A percentile compares a stretch with the other conserved stretches of the same genome.
phyloP scores from a whole-genome alignment of 2,888 invertebrate genomes.

The Tenthredo scrophulariae region DNA sequence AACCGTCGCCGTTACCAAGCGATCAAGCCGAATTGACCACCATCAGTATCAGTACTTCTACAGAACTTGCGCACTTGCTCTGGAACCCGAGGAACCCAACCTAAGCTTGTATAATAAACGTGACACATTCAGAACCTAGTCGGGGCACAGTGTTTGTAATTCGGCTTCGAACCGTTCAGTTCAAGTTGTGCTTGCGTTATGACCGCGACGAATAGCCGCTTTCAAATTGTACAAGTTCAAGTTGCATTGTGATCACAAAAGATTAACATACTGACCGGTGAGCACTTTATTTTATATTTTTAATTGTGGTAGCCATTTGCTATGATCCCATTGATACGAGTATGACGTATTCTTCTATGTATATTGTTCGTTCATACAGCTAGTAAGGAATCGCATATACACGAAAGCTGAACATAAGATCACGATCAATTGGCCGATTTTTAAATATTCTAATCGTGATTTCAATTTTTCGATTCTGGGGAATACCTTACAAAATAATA shows the following conservation, averaged over 20 bases:
- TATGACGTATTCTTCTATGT: not conserved
- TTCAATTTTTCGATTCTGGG: not conserved
- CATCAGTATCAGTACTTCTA: slow-evolving; percentile 4
- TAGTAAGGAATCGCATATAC: not conserved
- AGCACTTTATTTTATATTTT: not conserved
- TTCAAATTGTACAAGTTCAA: not conserved
- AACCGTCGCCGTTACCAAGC: not conserved
- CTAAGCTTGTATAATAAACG: slow-evolving; percentile 30
- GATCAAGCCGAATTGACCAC: not conserved
- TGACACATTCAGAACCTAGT: slow-evolving; percentile 6
- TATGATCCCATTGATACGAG: not conserved
- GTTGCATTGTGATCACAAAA: not conserved
- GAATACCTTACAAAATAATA: not conserved
- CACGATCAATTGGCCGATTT: not conserved
- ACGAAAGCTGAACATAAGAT: not conserved
- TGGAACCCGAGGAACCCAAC: slow-evolving; percentile 13
- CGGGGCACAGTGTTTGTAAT: not conserved
- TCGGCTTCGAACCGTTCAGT: slow-evolving; percentile 7
- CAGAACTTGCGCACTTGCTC: slow-evolving; percentile 47
- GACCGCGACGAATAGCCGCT: not conserved
- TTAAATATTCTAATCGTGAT: not conserved
- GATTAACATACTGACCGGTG: not conserved
- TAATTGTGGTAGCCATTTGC: not conserved
- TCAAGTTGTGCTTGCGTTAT: not conserved
- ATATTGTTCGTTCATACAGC: not conserved